Conservation (phyloP, 2,888 invertebrate genomes). For the Sinotaia quadrata region DNA sequence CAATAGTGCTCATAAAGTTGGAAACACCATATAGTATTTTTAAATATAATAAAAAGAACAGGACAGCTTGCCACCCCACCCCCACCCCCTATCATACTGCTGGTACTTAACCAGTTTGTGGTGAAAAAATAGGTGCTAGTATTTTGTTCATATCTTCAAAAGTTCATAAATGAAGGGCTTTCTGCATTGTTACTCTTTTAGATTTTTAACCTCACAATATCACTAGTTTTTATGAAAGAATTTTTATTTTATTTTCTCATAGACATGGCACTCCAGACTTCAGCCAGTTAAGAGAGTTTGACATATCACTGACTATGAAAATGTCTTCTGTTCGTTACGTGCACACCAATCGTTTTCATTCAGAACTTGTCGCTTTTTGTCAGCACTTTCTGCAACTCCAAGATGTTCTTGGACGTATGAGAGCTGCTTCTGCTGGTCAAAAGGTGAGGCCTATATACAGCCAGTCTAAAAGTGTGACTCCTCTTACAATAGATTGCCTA, state of each 20-base stretch:
- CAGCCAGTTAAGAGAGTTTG: constrained; percentile 75
- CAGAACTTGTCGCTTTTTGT: constrained; percentile 89
- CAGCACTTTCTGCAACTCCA: constrained; percentile 84
- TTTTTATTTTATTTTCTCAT: constrained; percentile 37
- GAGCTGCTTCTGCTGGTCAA: constrained; percentile 78
- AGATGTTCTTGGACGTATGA: constrained; percentile 81
- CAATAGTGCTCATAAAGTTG: too few species aligned
- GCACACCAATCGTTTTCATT: constrained; percentile 93
- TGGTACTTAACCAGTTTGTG: too few species aligned
- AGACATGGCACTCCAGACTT: constrained; percentile 77
- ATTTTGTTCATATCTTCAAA: neutral
- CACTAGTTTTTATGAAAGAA: neutral
- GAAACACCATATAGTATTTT: too few species aligned
- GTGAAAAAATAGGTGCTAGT: too few species aligned
- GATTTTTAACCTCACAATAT: neutral
- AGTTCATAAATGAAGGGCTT: too few species aligned
- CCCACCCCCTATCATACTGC: too few species aligned
- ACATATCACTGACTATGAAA: constrained; percentile 82
- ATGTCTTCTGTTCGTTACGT: constrained; percentile 95
- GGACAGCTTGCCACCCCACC: too few species aligned
- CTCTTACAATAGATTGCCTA: too few species aligned
- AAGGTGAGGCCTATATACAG: too few species aligned
- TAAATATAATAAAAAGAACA: too few species aligned
- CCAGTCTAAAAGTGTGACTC: too few species aligned
- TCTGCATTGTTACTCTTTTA: neutral